Evolutionary conservation across 2,888 invertebrate genomes (phyloP).

Genomic region (Harpalus rubripes): DNA sequence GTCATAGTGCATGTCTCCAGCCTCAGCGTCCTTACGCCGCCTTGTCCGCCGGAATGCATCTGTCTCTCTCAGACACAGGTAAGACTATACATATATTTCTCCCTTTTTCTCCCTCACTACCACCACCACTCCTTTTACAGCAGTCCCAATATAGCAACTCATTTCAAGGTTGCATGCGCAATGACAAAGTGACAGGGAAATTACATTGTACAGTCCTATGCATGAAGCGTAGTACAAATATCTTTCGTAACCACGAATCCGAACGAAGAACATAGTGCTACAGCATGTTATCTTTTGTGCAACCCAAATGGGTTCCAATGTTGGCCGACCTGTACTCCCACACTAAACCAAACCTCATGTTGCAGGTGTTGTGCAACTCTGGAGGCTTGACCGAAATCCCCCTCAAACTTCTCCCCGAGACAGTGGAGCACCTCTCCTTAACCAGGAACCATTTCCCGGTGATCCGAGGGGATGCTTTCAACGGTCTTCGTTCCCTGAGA

Average conservation of each 20-base stretch:
- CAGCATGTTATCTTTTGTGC: neutral
- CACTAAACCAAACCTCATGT: neutral
- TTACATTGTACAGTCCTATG: too few species aligned
- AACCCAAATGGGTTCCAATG: too few species aligned
- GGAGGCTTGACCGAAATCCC: slow-evolving; percentile 90
- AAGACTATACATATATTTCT: slow-evolving; percentile 69
- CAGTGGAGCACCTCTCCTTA: slow-evolving; percentile 91
- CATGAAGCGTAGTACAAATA: too few species aligned
- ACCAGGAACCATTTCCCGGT: slow-evolving; percentile 91
- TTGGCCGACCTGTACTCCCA: neutral
- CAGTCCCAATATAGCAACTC: too few species aligned
- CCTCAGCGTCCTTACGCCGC: slow-evolving; percentile 78
- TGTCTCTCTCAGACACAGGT: slow-evolving; percentile 93
- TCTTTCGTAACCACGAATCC: too few species aligned
- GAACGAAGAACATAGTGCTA: neutral
- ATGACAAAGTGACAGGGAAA: too few species aligned
- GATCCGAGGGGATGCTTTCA: slow-evolving; percentile 90
- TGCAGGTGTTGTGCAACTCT: slow-evolving; percentile 92
- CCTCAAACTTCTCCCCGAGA: slow-evolving; percentile 85
- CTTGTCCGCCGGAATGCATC: slow-evolving; percentile 90
- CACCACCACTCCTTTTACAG: neutral
- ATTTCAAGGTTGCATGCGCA: too few species aligned
- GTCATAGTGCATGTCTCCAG: slow-evolving; percentile 74
- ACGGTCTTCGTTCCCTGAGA: slow-evolving; percentile 87
- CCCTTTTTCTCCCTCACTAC: neutral